Conservation (phyloP, 2,797 vertebrate species). For the Rhyacichthys aspro region DNA sequence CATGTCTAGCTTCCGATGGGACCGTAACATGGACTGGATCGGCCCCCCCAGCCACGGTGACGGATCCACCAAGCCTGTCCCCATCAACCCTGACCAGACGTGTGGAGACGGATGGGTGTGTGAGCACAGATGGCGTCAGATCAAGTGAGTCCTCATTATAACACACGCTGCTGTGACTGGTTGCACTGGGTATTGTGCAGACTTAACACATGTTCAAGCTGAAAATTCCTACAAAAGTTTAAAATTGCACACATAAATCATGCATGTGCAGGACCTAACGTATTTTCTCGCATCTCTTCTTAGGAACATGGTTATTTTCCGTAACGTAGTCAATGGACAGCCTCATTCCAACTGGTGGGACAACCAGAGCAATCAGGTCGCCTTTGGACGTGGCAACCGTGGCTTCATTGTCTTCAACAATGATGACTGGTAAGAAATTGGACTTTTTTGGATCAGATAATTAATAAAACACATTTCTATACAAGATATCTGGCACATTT, state of each 20-base stretch:
- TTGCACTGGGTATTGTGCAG: too few species aligned
- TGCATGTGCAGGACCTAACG: too few species aligned
- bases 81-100: constrained; percentile 87
- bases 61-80: constrained; percentile 86
- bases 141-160: constrained; percentile 78
- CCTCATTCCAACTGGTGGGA: constrained; percentile 94
- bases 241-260: too few species aligned
- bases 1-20: constrained; percentile 93
- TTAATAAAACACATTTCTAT: too few species aligned
- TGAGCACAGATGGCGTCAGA: constrained; percentile 96
- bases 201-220: too few species aligned
- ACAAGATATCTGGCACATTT: too few species aligned
- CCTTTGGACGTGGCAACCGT: constrained; percentile 89
- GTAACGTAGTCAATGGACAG: constrained; percentile 88
- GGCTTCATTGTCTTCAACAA: constrained; percentile 96
- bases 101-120: constrained; percentile 94
- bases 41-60: constrained; percentile 86
- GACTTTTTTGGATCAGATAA: background rate
- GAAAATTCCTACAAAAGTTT: too few species aligned
- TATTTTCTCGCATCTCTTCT: too few species aligned
- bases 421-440: constrained; percentile 86
- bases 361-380: constrained; percentile 90
- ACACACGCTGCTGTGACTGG: too few species aligned
- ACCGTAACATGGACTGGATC: constrained; percentile 89
- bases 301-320: constrained; percentile 95